phyloP scores from a whole-genome alignment of 37 sponge, comb jelly and placozoan genomes.

The Bolinopsis microptera region DNA sequence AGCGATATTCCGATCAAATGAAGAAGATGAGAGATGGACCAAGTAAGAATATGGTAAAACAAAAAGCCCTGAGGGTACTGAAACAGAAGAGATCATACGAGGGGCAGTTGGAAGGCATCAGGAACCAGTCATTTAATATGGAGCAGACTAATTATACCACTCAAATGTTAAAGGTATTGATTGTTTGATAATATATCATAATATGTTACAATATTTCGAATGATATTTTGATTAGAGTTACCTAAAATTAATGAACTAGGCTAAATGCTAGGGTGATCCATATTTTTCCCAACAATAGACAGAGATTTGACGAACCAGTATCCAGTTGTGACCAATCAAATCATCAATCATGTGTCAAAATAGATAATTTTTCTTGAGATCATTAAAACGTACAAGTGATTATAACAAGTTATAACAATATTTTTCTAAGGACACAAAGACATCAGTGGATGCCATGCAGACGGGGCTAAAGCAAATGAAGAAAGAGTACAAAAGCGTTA shows the following conservation, averaged over 20 bases:
- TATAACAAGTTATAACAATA: too few species aligned
- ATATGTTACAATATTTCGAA: conserved; percentile 12
- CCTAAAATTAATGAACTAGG: too few species aligned
- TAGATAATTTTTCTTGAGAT: too few species aligned
- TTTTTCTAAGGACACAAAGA: conserved; percentile 15
- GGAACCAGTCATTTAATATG: conserved; percentile 98
- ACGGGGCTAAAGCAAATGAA: conserved; percentile 97
- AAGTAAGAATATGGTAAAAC: conserved; percentile 98
- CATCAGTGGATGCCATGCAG: conserved; percentile 94
- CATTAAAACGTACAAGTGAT: too few species aligned
- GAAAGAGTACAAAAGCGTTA: conserved; percentile 97
- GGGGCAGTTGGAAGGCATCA: conserved; percentile 82
- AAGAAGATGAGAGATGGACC: conserved; percentile 99
- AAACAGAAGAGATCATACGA: conserved; percentile 99
- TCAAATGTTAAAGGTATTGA: conserved; percentile 86
- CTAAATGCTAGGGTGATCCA: too few species aligned
- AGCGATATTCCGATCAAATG: conserved; percentile 97
- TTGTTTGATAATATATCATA: background rate
- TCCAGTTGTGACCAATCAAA: too few species aligned
- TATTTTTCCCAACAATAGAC: too few species aligned
- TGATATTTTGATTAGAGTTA: conserved; percentile 82
- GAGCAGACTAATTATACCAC: conserved; percentile 98
- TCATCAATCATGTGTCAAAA: too few species aligned
- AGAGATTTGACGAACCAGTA: too few species aligned
- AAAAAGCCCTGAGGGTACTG: conserved; percentile 88